Base-by-base conservation (phyloP, 1,140 invertebrate species). In the Drosophila tristis region DNA sequence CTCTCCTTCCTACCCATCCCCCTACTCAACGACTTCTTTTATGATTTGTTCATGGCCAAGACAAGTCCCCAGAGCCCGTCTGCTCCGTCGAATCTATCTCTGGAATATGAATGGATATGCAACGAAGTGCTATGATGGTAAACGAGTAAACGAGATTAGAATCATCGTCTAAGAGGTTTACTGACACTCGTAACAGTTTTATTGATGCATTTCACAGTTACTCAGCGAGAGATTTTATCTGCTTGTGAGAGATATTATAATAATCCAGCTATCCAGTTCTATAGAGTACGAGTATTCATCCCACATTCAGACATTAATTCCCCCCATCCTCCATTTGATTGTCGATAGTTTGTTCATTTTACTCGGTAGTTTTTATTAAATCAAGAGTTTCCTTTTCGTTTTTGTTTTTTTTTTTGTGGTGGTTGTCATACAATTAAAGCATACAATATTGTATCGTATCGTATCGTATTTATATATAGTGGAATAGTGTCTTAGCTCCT, bases 371-470 rank as follows among this genome's bases (percentile, higher is more conserved):
- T 71, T 86, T 86, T 86, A 86, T 86, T 86, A 75, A 39, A 81
- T 86, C 58, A 78, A 87, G 68, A 86, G 73, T 78, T 74, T 63
- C 64, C 50, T 70, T 76, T 72, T 66, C 54, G 26, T 29, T 60
- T 58, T 70, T 76, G 64, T 66, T 59, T 6, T 7, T 54, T 58
- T 45, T 73, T 63, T 68, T 50, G 26, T 53, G 51, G 45, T 72
- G 66, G n/a, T 85, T 86, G 82, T 86, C 81, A 86, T 86, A 86
- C 81, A 87, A 87, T 86, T 86, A 87, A 86, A 86, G 81, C 81
- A 86, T 86, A 85, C 66, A 81, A 67, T 78, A 81, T 58, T 20
- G 20, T 20, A 64, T 65, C 60, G 56, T 72, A 81, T 58, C 23
- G 23, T 25, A 66, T 65, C 57, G 53, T 72, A 43, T 63, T 57